Evolutionary conservation across 2,797 vertebrate genomes (phyloP).

Genomic region (Halcyon smyrnensis): DNA sequence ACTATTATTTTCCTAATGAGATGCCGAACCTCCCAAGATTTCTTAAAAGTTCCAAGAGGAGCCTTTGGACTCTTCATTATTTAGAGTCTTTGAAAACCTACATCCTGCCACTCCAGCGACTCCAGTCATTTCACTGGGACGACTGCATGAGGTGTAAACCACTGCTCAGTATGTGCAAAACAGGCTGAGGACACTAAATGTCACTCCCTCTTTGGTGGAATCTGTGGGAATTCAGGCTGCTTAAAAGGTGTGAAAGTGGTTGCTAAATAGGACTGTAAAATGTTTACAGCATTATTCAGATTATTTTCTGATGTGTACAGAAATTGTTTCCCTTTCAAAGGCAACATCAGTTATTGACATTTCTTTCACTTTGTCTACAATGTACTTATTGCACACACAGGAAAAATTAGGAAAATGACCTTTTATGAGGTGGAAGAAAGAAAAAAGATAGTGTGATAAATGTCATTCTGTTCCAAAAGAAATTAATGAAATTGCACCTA

Average conservation of each 20-base stretch:
- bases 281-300: neutral
- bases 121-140: neutral
- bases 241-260: neutral
- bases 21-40: neutral
- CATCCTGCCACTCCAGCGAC: neutral
- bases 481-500: slow-evolving; percentile 59
- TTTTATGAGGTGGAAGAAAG: neutral
- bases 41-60: neutral
- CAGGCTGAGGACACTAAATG: neutral
- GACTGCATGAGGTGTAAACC: neutral
- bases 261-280: slow-evolving; percentile 22
- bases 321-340: slow-evolving; percentile 9
- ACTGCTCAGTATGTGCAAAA: neutral
- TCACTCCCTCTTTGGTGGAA: neutral
- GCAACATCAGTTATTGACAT: neutral
- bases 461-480: neutral
- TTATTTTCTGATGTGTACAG: neutral
- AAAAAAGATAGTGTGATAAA: neutral
- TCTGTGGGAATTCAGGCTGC: neutral
- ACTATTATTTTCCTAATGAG: neutral
- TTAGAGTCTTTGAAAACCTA: neutral
- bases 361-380: neutral
- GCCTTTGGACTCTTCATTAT: neutral
- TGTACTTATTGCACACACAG: neutral
- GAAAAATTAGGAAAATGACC: slow-evolving; percentile 17